Percentiles rank a stretch among this genome's conserved stretches.
phyloP scores from a whole-genome alignment of 1,140 invertebrate species.

The Helicoverpa armigera region DNA sequence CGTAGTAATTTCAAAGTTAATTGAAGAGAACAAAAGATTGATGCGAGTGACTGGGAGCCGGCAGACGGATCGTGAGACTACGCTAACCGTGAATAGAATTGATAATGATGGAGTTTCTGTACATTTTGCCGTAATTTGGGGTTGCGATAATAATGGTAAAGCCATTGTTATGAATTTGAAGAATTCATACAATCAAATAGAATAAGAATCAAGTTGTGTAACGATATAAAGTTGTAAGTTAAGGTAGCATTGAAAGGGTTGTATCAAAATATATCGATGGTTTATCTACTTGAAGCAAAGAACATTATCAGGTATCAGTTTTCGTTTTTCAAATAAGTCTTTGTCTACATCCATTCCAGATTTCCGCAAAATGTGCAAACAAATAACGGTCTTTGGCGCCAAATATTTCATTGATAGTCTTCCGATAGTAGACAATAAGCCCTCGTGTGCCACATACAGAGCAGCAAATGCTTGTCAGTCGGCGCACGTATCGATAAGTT shows the following conservation, averaged over 20 bases:
- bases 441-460: neutral
- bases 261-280: too few relatives aligned
- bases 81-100: constrained; percentile 1
- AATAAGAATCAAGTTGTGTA: too few relatives aligned
- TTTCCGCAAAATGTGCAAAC: too few relatives aligned
- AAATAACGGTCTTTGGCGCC: neutral
- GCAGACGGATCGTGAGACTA: constrained; percentile 16
- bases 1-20: constrained; percentile 17
- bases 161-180: neutral
- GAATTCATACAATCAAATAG: too few relatives aligned
- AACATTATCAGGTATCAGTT: too few relatives aligned
- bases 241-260: too few relatives aligned
- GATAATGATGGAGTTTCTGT: neutral
- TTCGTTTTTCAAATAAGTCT: too few relatives aligned
- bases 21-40: constrained; percentile 28
- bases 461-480: neutral
- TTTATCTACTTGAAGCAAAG: too few relatives aligned
- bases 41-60: neutral
- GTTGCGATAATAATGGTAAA: neutral
- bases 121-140: neutral
- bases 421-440: neutral
- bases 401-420: neutral
- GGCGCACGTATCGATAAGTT: constrained; percentile 4
- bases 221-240: too few relatives aligned
- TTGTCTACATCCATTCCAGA: too few relatives aligned